Percentiles rank a stretch among this genome's conserved stretches.
Conservation (phyloP, 2,113 vertebrate species). For the Onychostoma macrolepis region DNA sequence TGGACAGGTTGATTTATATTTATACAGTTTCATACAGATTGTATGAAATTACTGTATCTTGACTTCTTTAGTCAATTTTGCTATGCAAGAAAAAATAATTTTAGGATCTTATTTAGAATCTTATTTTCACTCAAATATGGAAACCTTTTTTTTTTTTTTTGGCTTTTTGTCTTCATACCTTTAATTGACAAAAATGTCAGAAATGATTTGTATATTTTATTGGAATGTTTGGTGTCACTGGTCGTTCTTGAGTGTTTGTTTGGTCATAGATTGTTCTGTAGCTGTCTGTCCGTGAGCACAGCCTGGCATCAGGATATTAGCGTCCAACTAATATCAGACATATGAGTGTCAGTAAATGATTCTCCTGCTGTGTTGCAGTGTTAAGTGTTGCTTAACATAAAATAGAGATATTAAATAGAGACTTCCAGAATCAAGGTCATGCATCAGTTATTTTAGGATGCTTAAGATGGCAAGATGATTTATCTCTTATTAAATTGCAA, state of each 20-base stretch:
- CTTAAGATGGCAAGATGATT: not conserved
- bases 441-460: not conserved
- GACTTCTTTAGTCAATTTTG: not conserved
- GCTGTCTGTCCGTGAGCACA: not conserved
- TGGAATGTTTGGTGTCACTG: too few relatives aligned
- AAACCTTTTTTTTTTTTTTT: not conserved
- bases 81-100: not conserved
- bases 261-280: not conserved
- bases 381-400: not conserved
- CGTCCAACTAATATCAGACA: not conserved
- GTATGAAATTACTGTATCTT: not conserved
- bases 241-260: not conserved
- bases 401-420: not conserved
- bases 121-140: not conserved
- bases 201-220: too few relatives aligned
- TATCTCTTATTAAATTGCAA: not conserved
- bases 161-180: not conserved
- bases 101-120: not conserved
- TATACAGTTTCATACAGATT: not conserved
- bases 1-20: not conserved
- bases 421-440: not conserved
- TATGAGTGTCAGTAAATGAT: slow-evolving; percentile 4
- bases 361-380: not conserved
- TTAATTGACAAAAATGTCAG: not conserved
- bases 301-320: not conserved